Percentiles rank a stretch among this genome's conserved stretches.
These are phyloP conservation scores for Caenorhabditis plicata DNA, from an alignment of 2,888 invertebrate genomes.

Conservation along the genomic window DNA sequence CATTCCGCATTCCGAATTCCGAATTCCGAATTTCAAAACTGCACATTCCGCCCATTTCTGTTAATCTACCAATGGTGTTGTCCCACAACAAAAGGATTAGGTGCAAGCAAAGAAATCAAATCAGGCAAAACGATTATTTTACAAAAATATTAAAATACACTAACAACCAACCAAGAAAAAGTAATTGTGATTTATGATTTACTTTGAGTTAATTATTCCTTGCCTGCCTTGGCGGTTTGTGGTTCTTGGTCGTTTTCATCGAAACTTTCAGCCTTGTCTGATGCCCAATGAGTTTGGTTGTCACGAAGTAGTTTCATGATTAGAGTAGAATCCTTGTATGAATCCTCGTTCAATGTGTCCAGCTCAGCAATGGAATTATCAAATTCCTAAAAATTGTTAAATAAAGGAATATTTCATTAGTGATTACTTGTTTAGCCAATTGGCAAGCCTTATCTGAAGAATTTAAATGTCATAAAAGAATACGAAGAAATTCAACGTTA, in stretches of 20 bases:
- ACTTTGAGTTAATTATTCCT: conserved; percentile 20
- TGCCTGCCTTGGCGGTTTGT: conserved; percentile 14
- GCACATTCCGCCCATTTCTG: too few species aligned
- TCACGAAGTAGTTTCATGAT: conserved; percentile 92
- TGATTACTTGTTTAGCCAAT: conserved; percentile 90
- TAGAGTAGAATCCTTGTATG: conserved; percentile 99
- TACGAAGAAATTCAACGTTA: conserved; percentile 99
- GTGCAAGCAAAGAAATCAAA: too few species aligned
- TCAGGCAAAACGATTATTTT: too few species aligned
- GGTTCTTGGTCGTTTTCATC: conserved; percentile 13
- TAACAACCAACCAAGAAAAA: too few species aligned
- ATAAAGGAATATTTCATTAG: background rate
- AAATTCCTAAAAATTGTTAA: conserved; percentile 85
- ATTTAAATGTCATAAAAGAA: conserved; percentile 99
- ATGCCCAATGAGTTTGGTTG: conserved; percentile 47
- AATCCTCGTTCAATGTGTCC: conserved; percentile 98
- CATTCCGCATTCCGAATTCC: too few species aligned
- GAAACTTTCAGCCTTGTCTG: conserved; percentile 21
- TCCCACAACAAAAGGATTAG: too few species aligned
- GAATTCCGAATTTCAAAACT: too few species aligned
- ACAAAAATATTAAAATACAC: too few species aligned
- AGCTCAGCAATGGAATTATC: conserved; percentile 99
- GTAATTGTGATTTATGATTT: too few species aligned
- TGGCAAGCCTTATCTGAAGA: conserved; percentile 97
- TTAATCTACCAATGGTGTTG: too few species aligned